A percentile compares a stretch with the other conserved stretches of the same genome.
Conservation (phyloP, 2,113 vertebrate species). For the Neopipo cinnamomea region DNA sequence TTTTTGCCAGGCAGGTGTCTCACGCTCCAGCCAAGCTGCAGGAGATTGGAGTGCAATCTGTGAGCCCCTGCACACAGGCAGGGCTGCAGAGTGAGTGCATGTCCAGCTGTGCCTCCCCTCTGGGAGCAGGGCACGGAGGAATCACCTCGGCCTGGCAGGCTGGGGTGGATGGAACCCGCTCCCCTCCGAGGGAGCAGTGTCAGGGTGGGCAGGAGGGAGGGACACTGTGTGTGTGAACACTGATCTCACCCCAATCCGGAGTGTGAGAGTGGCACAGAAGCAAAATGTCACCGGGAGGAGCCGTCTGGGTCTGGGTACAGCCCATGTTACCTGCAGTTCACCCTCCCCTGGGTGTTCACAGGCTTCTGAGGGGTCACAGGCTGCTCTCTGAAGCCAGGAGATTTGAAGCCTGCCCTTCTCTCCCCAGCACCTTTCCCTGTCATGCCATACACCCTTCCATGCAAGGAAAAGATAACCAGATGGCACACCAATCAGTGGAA, state of each 20-base stretch:
- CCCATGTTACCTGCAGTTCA: accelerated
- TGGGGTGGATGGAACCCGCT: background rate
- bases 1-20: background rate
- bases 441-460: background rate
- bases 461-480: background rate
- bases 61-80: background rate
- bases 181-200: background rate
- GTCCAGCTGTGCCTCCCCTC: background rate
- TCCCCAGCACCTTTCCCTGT: background rate
- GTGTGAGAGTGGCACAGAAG: background rate
- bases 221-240: background rate
- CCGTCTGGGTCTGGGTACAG: background rate
- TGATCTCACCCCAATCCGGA: accelerated
- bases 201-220: background rate
- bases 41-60: background rate
- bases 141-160: background rate
- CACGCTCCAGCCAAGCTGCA: background rate
- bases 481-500: background rate
- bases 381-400: background rate
- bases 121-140: accelerated
- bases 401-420: background rate
- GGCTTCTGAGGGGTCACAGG: background rate
- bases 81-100: background rate
- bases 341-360: background rate
- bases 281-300: too few species aligned